Evolutionary conservation across 2,113 vertebrate species (phyloP), one percentile per base, ranked within the genome.

Genomic region (Gymnogyps californianus): DNA sequence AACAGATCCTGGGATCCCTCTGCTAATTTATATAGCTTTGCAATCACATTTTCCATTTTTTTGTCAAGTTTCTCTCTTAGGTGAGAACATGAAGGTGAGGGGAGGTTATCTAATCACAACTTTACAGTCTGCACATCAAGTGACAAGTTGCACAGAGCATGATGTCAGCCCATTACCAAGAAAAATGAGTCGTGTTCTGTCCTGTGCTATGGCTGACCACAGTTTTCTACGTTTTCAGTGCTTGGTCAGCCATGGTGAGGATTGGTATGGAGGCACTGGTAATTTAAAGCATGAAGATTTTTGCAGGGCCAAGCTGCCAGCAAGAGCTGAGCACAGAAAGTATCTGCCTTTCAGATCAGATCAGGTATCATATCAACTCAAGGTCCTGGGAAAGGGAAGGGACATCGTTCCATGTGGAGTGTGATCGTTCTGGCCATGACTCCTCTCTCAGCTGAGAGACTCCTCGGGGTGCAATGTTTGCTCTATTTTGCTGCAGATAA

Each of bases 391-490:
- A n/a, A 72, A 84, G 21, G 54, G n/a, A 74, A 94, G 19, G 24
- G 16, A 32, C 44, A 49, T 40, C 20, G 8, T 49, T 83, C 36
- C 21, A 19, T 24, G 36, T 72, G 74, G n/a, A 58, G 7, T 8
- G 11, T 32, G 26, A 31, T 74, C 2, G 0, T 67, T 67, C 44
- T 49, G 44, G n/a, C 55, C 24, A 2, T 47, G 38, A 69, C 13
- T 21, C 16, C 19, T 64, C 36, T 82, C 55, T 44, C 75, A 76
- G 9, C 51, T 61, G 36, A 46, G 52, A 61, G 32, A 46, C 32
- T 84, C 62, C 38, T 38, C 0, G 0, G 26, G 15, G 21, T 65
- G n/a, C 71, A 83, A 32, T 0, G 0, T 54, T 58, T 82, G 42
- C 49, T 77, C n/a, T 69, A 2, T 82, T 78, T 83, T 69, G 38